Base-by-base conservation (phyloP, 2,797 vertebrate genomes). In the Xyrichtys novacula region DNA sequence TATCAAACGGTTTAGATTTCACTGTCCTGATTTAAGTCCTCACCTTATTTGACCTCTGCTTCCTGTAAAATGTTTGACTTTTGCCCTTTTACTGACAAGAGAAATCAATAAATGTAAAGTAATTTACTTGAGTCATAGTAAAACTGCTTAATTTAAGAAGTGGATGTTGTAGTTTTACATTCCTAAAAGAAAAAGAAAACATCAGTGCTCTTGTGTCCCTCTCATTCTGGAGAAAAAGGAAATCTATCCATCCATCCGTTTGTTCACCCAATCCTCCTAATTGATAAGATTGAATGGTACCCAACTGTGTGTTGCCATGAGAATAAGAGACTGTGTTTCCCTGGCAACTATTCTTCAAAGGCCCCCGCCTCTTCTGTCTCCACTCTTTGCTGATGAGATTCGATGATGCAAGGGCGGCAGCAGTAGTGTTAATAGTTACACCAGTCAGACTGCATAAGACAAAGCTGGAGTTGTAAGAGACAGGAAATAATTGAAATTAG, bases 291-390 rank as follows among this genome's bases (percentile, higher is more conserved):
- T 22, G 58, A 70, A 63, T 65, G 17, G 39, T 65, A 38, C 66
- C 59, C 3, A 8, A 36, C 74, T 59, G 50, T 38, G 34, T 2
- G 80, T 87, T 88, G 71, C 85, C 71, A 88, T 84, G 80, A 77
- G 75, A 86, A 82, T 77, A 59, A 67, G 81, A 87, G 76, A 70
- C 81, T 83, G 72, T 73, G 89, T 92, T 91, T 88, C 88, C 89
- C 65, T 90, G 79, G 90, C 86, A 92, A 90, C 91, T 65, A 53
- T 70, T 88, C 76, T 80, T 84, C 78, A 84, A 87, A 87, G 71
- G 16, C 47, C 62, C 60, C 59, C 31, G 25, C 73, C 69, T 79
- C 76, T 84, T 55, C 69, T 65, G 65, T 77, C 78, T 77, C 76
- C 79, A 57, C 77, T 74, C 70, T 71, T 57, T 70, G 53, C 59